Conservation (phyloP, 2,888 invertebrate species). For the Tenthredo amoena region DNA sequence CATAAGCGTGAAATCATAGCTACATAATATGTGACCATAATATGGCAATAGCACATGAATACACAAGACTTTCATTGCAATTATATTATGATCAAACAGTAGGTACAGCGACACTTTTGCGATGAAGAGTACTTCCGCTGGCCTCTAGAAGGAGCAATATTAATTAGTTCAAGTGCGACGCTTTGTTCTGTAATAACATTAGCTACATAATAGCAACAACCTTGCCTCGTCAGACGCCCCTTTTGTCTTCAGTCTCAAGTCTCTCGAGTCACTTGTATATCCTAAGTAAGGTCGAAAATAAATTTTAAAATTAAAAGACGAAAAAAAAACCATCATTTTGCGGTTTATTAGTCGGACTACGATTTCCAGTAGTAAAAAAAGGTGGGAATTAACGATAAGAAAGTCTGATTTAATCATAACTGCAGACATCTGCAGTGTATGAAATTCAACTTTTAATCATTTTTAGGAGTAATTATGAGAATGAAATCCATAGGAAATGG, state of each 20-base stretch:
- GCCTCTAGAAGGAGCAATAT: slow-evolving; percentile 30
- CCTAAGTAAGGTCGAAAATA: slow-evolving; percentile 13
- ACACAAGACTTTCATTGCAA: neutral
- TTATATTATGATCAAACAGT: slow-evolving; percentile 1
- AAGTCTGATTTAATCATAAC: too few species aligned
- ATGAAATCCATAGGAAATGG: neutral
- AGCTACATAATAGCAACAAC: slow-evolving; percentile 25
- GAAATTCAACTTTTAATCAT: neutral
- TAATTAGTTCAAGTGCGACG: slow-evolving; percentile 41
- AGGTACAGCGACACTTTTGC: neutral
- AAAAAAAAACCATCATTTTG: neutral
- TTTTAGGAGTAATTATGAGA: neutral
- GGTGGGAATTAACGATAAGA: neutral
- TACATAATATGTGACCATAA: neutral
- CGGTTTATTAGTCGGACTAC: neutral
- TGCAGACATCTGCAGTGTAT: neutral
- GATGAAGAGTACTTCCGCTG: neutral
- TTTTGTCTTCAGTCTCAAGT: slow-evolving; percentile 17
- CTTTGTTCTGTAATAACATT: slow-evolving; percentile 33
- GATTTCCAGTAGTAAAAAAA: neutral
- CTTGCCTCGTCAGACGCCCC: slow-evolving; percentile 10
- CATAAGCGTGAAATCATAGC: neutral
- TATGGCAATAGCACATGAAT: neutral
- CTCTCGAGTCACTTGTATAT: neutral
- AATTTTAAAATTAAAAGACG: neutral